phyloP scores from a whole-genome alignment of 2,888 invertebrate species.

The Merodon equestris region DNA sequence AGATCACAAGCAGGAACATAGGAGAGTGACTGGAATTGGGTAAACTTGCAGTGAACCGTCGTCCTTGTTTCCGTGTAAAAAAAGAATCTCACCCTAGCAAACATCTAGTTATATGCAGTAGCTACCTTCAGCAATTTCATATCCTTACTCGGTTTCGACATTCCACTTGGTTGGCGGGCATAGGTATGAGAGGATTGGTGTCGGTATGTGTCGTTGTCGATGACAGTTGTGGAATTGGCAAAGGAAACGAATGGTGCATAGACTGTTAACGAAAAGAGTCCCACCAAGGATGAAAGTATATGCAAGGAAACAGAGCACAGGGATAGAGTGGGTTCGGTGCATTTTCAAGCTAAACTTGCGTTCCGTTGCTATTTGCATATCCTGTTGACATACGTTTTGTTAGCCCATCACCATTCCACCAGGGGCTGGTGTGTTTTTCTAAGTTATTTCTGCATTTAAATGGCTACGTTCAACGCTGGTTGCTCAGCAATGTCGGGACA shows the following conservation, averaged over 20 bases:
- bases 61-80: constrained; percentile 55
- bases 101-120: too few species aligned
- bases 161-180: too few species aligned
- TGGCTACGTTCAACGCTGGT: too few species aligned
- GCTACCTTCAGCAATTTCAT: neutral
- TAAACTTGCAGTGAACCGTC: constrained; percentile 44
- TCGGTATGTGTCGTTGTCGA: constrained; percentile 20
- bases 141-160: neutral
- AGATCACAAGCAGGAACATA: too few species aligned
- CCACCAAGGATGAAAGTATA: constrained; percentile 29
- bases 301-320: constrained; percentile 71
- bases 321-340: neutral
- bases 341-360: constrained; percentile 43
- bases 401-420: constrained; percentile 35
- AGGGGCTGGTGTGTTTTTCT: constrained; percentile 24
- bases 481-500: too few species aligned
- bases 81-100: neutral
- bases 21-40: neutral
- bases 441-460: neutral
- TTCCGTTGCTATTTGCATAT: constrained; percentile 65
- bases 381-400: constrained; percentile 65
- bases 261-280: constrained; percentile 66
- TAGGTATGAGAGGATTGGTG: too few species aligned
- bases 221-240: constrained; percentile 62
- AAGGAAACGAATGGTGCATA: constrained; percentile 67